Base-by-base conservation (phyloP, 2,888 invertebrate genomes). In the Dynastes maya region DNA sequence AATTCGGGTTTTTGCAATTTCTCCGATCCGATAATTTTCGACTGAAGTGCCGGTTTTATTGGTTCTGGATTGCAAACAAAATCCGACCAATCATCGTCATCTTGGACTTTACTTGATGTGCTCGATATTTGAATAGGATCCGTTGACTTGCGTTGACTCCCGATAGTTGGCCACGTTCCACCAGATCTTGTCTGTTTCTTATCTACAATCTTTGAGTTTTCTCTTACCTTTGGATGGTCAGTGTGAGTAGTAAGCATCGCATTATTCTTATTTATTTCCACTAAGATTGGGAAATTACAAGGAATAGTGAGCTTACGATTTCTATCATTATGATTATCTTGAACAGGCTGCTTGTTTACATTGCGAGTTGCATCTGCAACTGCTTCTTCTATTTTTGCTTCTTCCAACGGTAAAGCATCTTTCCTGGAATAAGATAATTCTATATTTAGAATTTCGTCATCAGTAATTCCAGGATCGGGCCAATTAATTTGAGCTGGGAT, bases 31-130 rank as follows among this genome's bases (percentile, higher is more conserved):
- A 29, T 45, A 63, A 51, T 72, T 72, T 61, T 61, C 29, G 29
- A 40, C 13, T 58, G n/a, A 22, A 29, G 2, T 58, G 53, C 13
- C 29, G 74, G 65, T 49, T 79, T 72, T 49, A 77, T 55, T 2
- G 77, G 72, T 76, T 76, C 70, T n/a, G 76, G 78, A 86, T 80
- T 89, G 85, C 80, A 92, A 29, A 92, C 91, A 84, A 92, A 92
- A 81, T 92, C 92, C 1, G 91, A 91, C 92, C 92, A 92, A 82
- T 90, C 90, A 78, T 92, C 92, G 68, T 92, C 2, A 72, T 51
- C 49, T 51, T 72, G 9, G 13, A 40, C 70, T 32, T 72, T 70
- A 55, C 72, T 65, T 37, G 51, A 58, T 40, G 61, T 13, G n/a
- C 9, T 65, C 22, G 29, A 68, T 51, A n/a, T 13, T 29, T 49